phyloP scores from a whole-genome alignment of 2,888 invertebrate genomes.

The Sinelater perroti region DNA sequence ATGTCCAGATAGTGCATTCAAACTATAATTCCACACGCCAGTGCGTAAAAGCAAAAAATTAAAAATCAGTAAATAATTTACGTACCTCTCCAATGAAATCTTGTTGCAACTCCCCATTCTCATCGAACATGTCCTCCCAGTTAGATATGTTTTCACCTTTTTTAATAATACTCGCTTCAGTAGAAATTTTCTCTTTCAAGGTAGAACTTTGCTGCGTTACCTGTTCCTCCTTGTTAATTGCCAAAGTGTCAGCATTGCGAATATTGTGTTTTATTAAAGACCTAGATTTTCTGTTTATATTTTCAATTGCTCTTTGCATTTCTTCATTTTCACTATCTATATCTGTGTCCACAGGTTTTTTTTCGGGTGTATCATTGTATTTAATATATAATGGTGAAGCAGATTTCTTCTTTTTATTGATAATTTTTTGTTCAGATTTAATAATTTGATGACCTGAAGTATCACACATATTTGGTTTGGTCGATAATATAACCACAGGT shows the following conservation, averaged over 20 bases:
- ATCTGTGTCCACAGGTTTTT: constrained; percentile 47
- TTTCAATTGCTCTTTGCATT: constrained; percentile 56
- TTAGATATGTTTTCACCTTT: constrained; percentile 46
- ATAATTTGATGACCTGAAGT: neutral
- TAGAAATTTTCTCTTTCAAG: constrained; percentile 6
- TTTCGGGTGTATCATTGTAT: constrained; percentile 22
- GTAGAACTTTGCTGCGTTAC: constrained; percentile 29
- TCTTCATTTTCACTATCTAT: constrained; percentile 55
- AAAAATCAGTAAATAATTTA: neutral
- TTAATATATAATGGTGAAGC: constrained; percentile 17
- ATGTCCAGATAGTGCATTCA: too few relatives aligned
- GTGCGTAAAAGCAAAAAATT: neutral
- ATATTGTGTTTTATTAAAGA: constrained; percentile 54
- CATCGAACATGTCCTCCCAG: constrained; percentile 59
- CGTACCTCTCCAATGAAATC: constrained; percentile 32
- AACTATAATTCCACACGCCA: too few relatives aligned
- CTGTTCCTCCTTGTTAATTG: constrained; percentile 37
- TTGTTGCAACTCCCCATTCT: constrained; percentile 49
- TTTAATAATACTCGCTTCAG: neutral
- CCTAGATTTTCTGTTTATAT: constrained; percentile 55
- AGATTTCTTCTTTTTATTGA: neutral
- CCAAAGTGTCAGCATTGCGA: constrained; percentile 48
- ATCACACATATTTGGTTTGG: neutral
- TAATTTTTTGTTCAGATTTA: neutral
- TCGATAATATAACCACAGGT: neutral